Base-by-base conservation (phyloP, 2,113 vertebrate genomes). In the Mormyrus iriodes region DNA sequence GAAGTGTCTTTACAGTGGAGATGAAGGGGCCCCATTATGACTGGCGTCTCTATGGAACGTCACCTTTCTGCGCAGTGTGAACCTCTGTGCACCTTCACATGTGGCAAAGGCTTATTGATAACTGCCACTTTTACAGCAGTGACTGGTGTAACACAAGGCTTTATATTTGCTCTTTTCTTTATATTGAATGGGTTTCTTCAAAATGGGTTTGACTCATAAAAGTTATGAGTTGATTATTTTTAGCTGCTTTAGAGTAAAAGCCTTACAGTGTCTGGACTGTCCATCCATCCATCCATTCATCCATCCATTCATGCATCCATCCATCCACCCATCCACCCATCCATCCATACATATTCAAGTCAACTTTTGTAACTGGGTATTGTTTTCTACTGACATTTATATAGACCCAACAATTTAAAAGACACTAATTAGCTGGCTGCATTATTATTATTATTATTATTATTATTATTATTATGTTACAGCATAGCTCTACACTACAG, bases 111-210 rank as follows among this genome's bases (percentile, higher is more conserved):
- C 73, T 79, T 42, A 98, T 98, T 97, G 97, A 98, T 98, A 95
- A 96, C 94, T 96, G 94, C 95, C 95, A 95, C 96, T 96, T 96
- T 96, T 97, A 97, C 96, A 94, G 95, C 96, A 94, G 19, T 69
- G n/a, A 13, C n/a, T 12, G 61, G 96, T 97, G 97, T 97, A 97
- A 97, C 96, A 97, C 96, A 96, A 95, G 96, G 96, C 97, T 98
- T 97, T 97, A 96, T 97, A 96, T 97, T 96, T 96, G 96, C 96
- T 97, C 96, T 96, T 97, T 96, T 97, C 96, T 97, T 96, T 97
- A 97, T 96, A 96, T 97, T 97, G 96, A 97, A 97, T 19, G 95
- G 95, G 96, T 95, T 97, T 96, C 96, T 96, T 96, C 96, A 96
- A 95, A 95, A 92, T 42, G 94, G 96, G 95, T 95, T 95, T 95